Base-by-base conservation (phyloP, 1,140 invertebrate genomes). In the Aporrectodea caliginosa region DNA sequence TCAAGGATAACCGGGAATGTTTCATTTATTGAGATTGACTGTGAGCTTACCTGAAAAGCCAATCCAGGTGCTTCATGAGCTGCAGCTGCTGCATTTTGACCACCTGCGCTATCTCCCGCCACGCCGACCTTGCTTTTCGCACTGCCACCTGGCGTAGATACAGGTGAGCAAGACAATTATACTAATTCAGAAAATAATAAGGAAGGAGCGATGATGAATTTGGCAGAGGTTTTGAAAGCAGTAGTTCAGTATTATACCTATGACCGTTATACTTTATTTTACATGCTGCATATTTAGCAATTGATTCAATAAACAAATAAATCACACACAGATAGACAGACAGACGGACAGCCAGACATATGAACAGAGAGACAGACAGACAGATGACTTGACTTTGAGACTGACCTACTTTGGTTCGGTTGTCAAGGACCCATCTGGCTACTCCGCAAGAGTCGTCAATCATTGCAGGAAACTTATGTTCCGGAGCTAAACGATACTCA, bases 381-480 rank as follows among this genome's bases (percentile, higher is more conserved):
- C 2, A 32, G 16, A 6, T 27, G 32, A 73, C 70, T 73, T n/a
- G 32, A 78, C 30, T 78, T 16, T n/a, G n/a, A 16, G 30, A 76
- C 81, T 81, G 79, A 85, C 85, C 85, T 73, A 86, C 68, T 16
- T 84, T 75, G 34, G 83, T 78, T 79, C 85, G 85, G 81, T 87
- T 86, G 80, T 83, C 83, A 73, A 82, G 80, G 0, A 85, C 83
- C 86, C 86, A 87, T 70, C 84, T 79, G 1, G 85, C 80, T n/a
- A 84, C 85, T 80, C 78, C 81, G 27, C 82, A 84, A 6, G 84
- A 85, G 80, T 87, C 86, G 43, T 87, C 84, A 75, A 84, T 81
- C 73, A 83, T 83, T 14, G 86, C 84, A 34, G 86, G 86, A 81
- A 84, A 87, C 77, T 83, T 84, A 73, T 85, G 79, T 81, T 87